Evolutionary conservation across 1,140 invertebrate genomes (phyloP).

Genomic region (Heterodera schachtii): DNA sequence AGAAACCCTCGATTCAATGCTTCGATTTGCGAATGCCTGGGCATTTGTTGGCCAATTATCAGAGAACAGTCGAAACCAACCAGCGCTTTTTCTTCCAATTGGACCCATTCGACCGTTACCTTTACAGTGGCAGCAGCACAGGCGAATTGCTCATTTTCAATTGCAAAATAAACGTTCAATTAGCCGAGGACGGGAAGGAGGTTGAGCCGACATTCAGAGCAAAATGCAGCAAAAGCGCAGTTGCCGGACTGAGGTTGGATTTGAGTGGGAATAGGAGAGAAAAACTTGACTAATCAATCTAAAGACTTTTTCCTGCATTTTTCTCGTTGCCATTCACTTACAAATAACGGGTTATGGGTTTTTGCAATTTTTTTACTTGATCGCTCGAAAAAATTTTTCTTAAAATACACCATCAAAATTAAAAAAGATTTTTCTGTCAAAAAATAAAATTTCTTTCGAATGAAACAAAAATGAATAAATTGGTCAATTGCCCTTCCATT

Average conservation of each 20-base stretch:
- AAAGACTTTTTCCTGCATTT: too few relatives aligned
- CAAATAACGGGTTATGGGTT: too few relatives aligned
- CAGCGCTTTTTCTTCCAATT: slow-evolving; percentile 42
- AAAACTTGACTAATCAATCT: too few relatives aligned
- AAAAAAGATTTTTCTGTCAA: too few relatives aligned
- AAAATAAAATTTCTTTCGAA: too few relatives aligned
- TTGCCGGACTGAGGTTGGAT: slow-evolving; percentile 32
- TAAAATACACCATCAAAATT: too few relatives aligned
- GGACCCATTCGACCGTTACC: slow-evolving; percentile 32
- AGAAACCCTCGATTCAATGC: slow-evolving; percentile 34
- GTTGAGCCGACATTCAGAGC: slow-evolving; percentile 23
- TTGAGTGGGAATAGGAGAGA: background rate
- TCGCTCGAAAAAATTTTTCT: too few relatives aligned
- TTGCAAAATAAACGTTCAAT: slow-evolving; percentile 11
- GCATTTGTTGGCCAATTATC: slow-evolving; percentile 25
- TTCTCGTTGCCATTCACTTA: too few relatives aligned
- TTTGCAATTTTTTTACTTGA: too few relatives aligned
- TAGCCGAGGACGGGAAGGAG: background rate
- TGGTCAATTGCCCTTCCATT: too few relatives aligned
- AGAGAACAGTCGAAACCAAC: slow-evolving; percentile 26
- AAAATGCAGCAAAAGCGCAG: slow-evolving; percentile 20
- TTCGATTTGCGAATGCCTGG: slow-evolving; percentile 36
- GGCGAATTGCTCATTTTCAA: slow-evolving; percentile 38
- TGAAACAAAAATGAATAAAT: too few relatives aligned
- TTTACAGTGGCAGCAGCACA: slow-evolving; percentile 33